Evolutionary conservation across 2,113 vertebrate species (phyloP), one percentile per base, ranked within the genome.

Genomic region (Condylura cristata): DNA sequence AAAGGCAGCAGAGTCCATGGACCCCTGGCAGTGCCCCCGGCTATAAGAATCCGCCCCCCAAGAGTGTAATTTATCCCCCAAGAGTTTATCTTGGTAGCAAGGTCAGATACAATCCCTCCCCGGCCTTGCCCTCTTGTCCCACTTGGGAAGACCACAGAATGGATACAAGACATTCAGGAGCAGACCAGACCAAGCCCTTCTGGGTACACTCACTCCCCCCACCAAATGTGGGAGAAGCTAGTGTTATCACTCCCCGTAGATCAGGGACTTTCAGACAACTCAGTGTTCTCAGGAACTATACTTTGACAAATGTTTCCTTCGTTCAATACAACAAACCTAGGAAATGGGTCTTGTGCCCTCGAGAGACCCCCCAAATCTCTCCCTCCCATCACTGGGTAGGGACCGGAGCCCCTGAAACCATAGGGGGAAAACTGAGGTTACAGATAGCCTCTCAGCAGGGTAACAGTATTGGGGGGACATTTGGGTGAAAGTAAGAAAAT

Each of bases 161-260:
- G 18, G 28, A 32, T 7, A 5, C 7, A 16, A 39, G 78, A 71
- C 39, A 6, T 3, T 53, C 18, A 48, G n/a, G 39, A 37, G 7
- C 46, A 22, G 17, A 2, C 37, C 37, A 9, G 46, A 17, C 44
- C 81, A 41, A 71, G n/a, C 32, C 60, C 2, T 28, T 81, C 12
- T 41, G 32, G 41, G 16, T 16, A 24, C 8, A 11, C 8, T 46
- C 4, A 0, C 26, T 6, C 3, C n/a, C 56, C 12, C 2, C 24
- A 84, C 51, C 41, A 37, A 28, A 56, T 3, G 0, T 46, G 18
- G 12, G 26, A 14, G 20, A 66, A 58, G 32, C n/a, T 72, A 3
- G 37, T 41, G 72, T 34, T 14, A 41, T 41, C 41, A 5, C 26
- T 2, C 8, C n/a, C 63, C 14, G 6, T 4, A 0, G 12, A 20